Conservation (phyloP, 1,140 invertebrate species). For the Drosophila saltans region DNA sequence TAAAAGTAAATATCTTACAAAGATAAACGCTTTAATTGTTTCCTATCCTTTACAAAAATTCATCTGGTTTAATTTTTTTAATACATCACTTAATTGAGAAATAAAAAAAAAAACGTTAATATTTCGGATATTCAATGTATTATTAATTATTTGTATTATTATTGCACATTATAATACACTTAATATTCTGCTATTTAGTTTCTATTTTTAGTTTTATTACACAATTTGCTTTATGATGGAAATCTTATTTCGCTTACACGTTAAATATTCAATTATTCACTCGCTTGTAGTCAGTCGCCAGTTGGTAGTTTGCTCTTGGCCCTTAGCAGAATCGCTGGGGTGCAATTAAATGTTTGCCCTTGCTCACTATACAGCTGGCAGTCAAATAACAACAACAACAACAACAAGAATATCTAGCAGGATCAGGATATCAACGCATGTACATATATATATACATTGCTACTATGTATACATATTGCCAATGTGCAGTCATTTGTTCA, state of each 20-base stretch:
- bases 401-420: conserved; percentile 17
- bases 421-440: conserved; percentile 12
- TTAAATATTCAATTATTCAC: conserved; percentile 67
- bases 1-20: too few species aligned
- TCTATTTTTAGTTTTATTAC: neutral
- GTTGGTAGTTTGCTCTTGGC: neutral
- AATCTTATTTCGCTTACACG: conserved; percentile 5
- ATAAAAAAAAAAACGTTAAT: too few species aligned
- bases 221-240: conserved; percentile 7
- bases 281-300: conserved; percentile 2
- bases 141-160: too few species aligned
- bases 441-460: conserved; percentile 9
- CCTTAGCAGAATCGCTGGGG: conserved; percentile 21
- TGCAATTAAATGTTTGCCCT: conserved; percentile 61
- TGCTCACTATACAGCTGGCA: conserved; percentile 1
- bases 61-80: too few species aligned
- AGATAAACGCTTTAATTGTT: too few species aligned
- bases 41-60: too few species aligned
- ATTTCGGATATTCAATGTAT: too few species aligned
- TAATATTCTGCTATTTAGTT: too few species aligned
- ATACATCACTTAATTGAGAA: too few species aligned
- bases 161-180: too few species aligned
- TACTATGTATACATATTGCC: conserved; percentile 57
- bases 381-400: neutral
- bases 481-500: conserved; percentile 79